These are phyloP conservation scores for Brachirus orientalis DNA, from an alignment of 2,113 vertebrate genomes.

Conservation along the genomic window DNA sequence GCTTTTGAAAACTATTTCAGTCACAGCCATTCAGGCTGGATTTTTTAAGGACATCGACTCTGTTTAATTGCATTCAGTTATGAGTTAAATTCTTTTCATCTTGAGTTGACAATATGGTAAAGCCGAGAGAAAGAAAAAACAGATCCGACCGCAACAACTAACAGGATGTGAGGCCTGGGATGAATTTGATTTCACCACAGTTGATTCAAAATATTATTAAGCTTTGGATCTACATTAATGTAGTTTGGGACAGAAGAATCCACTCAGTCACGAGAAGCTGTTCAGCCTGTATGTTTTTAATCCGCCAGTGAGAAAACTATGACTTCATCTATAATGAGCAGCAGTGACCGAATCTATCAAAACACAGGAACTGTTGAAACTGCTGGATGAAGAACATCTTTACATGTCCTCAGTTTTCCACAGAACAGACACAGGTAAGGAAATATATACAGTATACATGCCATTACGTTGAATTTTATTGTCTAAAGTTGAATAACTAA, in stretches of 20 bases:
- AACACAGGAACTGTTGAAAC: too few species aligned
- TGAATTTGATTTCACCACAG: slow-evolving; percentile 1
- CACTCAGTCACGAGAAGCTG: background rate
- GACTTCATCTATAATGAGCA: too few species aligned
- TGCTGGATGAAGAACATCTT: too few species aligned
- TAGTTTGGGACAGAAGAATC: background rate
- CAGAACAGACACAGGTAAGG: too few species aligned
- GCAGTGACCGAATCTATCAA: too few species aligned
- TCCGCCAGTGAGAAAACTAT: too few species aligned
- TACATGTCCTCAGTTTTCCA: too few species aligned
- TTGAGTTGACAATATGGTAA: background rate
- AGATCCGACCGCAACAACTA: slow-evolving; percentile 3
- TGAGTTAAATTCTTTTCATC: slow-evolving; percentile 20
- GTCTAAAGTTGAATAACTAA: too few species aligned
- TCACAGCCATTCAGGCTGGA: background rate
- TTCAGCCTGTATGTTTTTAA: too few species aligned
- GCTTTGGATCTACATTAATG: background rate
- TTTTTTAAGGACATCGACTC: background rate
- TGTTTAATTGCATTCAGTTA: background rate
- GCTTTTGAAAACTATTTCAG: background rate
- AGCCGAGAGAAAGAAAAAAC: background rate
- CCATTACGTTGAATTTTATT: too few species aligned
- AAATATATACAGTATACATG: too few species aligned
- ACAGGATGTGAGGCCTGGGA: background rate
- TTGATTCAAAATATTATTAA: background rate